Evolutionary conservation across 2,888 invertebrate species (phyloP), one percentile per base, ranked within the genome.

Genomic region (Drosophila prolongata): DNA sequence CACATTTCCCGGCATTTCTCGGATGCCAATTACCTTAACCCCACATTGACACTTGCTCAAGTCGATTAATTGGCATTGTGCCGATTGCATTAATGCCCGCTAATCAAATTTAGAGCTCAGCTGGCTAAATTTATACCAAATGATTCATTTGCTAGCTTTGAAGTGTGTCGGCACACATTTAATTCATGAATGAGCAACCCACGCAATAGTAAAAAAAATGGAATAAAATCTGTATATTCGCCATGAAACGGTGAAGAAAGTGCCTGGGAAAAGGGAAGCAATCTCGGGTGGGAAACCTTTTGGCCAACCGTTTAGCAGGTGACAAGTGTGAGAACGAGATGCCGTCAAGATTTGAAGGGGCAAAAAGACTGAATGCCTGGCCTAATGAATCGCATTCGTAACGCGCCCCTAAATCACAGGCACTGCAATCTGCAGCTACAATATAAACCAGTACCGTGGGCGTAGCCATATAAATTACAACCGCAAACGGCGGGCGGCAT

Each of bases 31-130:
- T 49, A 60, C 65, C 69, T 74, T 73, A 62, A 72, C 73, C 64
- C 74, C 77, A 64, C 43, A 70, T 76, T 77, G 73, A 60, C 73
- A 75, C 65, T 66, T 34, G 37, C 53, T 62, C 55, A 40, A 52
- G 58, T 27, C 71, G 68, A 82, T 85, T 85, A 85, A 87, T 87
- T 87, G 88, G 79, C 86, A 85, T 75, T 85, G 86, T 64, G 70
- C 79, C 65, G 64, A 67, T 75, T 82, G 66, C 75, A 87, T 84
- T 73, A 81, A 75, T 76, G 77, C 38, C 54, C 43, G 57, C 69
- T 76, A 76, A 83, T 87, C 79, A 75, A 83, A 83, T 80, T 69
- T 74, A 71, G 62, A 65, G 64, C 80, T 62, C 42, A 57, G 35
- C 46, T 44, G 27, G 46, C 40, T 52, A 54, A 50, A 47, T 67